phyloP scores from a whole-genome alignment of 2,888 invertebrate species.

The Tridacna crocea region DNA sequence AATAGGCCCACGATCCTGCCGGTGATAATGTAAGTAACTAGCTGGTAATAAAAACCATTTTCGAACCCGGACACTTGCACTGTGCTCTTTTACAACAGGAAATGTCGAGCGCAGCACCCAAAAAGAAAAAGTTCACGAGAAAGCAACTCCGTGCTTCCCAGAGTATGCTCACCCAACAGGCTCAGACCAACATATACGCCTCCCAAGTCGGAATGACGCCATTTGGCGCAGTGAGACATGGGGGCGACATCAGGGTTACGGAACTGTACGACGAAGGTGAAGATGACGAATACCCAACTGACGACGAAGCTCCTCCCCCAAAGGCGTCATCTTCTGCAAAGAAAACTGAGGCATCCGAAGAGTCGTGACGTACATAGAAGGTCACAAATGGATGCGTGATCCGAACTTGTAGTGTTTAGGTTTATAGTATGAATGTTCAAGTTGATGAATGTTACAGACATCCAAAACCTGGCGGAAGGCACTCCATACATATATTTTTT shows the following conservation, averaged over 20 bases:
- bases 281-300: conserved; percentile 57
- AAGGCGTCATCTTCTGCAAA: not conserved
- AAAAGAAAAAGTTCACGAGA: conserved; percentile 56
- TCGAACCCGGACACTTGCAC: not conserved
- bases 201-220: conserved; percentile 75
- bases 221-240: conserved; percentile 79
- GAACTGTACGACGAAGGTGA: conserved; percentile 57
- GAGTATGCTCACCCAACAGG: conserved; percentile 70
- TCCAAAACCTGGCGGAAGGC: no score
- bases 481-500: no score
- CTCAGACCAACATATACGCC: conserved; percentile 78
- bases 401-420: no score
- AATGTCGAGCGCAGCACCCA: conserved; percentile 21
- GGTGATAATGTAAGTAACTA: no score
- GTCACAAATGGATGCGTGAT: no score
- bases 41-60: no score
- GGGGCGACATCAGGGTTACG: conserved; percentile 79
- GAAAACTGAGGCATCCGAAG: conserved; percentile 3
- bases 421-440: no score
- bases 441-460: no score
- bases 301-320: conserved; percentile 51
- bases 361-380: not conserved
- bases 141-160: conserved; percentile 56
- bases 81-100: conserved; percentile 19
- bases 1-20: no score